Conservation (phyloP, 2,888 invertebrate genomes). For the Agonopterix subpropinquella region DNA sequence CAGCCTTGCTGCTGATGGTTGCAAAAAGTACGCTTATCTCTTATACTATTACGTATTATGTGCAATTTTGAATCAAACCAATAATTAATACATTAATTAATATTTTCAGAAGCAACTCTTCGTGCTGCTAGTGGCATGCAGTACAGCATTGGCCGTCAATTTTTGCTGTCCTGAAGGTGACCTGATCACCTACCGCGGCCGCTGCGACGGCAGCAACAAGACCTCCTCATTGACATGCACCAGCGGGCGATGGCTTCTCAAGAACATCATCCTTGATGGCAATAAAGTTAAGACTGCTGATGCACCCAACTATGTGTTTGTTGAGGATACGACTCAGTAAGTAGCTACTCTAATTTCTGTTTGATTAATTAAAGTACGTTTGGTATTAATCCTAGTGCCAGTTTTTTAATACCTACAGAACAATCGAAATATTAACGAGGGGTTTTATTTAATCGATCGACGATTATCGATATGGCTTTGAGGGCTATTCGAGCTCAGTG, state of each 20-base stretch:
- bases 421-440: no score
- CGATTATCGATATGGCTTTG: no score
- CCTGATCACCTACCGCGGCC: conserved; percentile 29
- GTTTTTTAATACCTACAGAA: no score
- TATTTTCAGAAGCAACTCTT: conserved; percentile 38
- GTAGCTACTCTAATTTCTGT: conserved; percentile 9
- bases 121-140: conserved; percentile 31
- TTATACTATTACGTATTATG: no score
- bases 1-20: no score
- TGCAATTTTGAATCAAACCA: no score
- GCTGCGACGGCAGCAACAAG: conserved; percentile 26
- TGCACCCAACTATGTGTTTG: conserved; percentile 45
- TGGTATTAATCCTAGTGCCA: no score
- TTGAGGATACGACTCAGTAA: conserved; percentile 50
- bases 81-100: no score
- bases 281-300: conserved; percentile 53
- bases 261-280: conserved; percentile 43
- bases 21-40: no score
- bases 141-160: conserved; percentile 23
- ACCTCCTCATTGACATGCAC: conserved; percentile 39
- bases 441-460: no score
- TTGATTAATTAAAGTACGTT: no score
- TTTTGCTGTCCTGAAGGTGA: conserved; percentile 49
- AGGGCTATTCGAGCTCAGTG: no score
- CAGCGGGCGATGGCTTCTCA: conserved; percentile 46